Evolutionary conservation across 2,113 vertebrate genomes (phyloP).

Genomic region (Daubentonia madagascariensis): DNA sequence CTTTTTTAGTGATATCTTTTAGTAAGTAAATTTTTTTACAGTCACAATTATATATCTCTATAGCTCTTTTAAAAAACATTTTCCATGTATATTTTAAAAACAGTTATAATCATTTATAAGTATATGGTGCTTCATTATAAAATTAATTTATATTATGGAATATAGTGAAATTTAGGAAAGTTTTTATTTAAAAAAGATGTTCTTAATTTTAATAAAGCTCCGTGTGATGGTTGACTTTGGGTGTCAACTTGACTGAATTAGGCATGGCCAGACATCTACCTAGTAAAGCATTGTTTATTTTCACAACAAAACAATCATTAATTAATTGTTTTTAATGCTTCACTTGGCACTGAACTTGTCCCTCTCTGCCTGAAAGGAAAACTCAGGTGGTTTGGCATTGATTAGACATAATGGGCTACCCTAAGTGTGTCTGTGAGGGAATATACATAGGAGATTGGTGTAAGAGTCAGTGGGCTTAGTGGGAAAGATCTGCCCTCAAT

Average conservation of each 20-base stretch:
- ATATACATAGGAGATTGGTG: background rate
- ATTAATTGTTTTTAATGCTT: background rate
- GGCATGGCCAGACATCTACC: background rate
- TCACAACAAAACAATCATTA: too few relatives aligned
- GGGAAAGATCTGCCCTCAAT: background rate
- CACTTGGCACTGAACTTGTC: background rate
- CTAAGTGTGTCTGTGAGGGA: background rate
- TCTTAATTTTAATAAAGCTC: background rate
- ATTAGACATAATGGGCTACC: background rate
- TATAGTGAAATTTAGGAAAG: too few relatives aligned
- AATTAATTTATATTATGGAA: too few relatives aligned
- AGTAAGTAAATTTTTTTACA: too few relatives aligned
- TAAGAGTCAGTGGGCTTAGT: background rate
- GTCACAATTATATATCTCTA: too few relatives aligned
- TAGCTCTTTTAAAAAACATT: too few relatives aligned
- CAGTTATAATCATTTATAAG: too few relatives aligned
- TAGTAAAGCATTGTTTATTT: background rate
- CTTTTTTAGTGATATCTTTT: background rate
- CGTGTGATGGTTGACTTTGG: background rate
- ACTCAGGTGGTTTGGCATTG: background rate
- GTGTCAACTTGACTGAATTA: background rate
- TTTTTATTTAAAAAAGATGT: too few relatives aligned
- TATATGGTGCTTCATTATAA: too few relatives aligned
- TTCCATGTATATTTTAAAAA: too few relatives aligned
- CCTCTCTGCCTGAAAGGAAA: background rate